Conservation (phyloP, 2,797 vertebrate species). For the Chelmon rostratus region DNA sequence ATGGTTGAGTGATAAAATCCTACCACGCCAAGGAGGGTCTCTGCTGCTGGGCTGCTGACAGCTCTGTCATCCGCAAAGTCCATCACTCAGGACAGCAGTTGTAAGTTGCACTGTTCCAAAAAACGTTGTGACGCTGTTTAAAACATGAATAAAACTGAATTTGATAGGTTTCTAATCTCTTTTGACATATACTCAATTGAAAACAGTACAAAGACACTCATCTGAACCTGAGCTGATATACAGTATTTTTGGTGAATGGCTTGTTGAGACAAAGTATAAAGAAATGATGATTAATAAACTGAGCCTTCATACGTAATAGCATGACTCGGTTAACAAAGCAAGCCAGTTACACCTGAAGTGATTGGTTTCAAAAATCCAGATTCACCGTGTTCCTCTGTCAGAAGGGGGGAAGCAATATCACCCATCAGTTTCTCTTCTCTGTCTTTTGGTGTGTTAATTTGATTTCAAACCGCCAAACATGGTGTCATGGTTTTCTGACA, state of each 20-base stretch:
- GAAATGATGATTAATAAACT: conserved; percentile 33
- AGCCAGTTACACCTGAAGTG: conserved; percentile 81
- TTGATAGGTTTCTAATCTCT: too few relatives aligned
- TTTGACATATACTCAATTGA: too few relatives aligned
- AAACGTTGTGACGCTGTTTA: too few relatives aligned
- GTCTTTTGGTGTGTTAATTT: conserved; percentile 90
- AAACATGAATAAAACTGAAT: too few relatives aligned
- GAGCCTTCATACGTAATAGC: neutral
- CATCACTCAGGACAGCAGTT: neutral
- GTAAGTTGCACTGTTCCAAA: too few relatives aligned
- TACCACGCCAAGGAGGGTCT: neutral
- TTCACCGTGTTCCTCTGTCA: conserved; percentile 90
- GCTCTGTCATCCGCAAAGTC: neutral
- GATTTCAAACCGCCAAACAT: conserved; percentile 98
- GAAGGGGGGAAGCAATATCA: conserved; percentile 83
- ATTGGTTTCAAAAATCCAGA: conserved; percentile 92
- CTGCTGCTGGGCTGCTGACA: neutral
- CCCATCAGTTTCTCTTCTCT: conserved; percentile 81
- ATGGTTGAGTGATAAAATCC: neutral
- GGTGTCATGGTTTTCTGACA: conserved; percentile 99
- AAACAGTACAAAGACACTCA: neutral
- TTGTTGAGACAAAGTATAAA: conserved; percentile 27
- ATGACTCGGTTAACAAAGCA: conserved; percentile 25
- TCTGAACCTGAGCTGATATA: neutral
- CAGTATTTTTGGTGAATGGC: conserved; percentile 18